A percentile compares a stretch with the other conserved stretches of the same genome.
Conservation (phyloP, 2,797 vertebrate species). For the Lutjanus argentimaculatus region DNA sequence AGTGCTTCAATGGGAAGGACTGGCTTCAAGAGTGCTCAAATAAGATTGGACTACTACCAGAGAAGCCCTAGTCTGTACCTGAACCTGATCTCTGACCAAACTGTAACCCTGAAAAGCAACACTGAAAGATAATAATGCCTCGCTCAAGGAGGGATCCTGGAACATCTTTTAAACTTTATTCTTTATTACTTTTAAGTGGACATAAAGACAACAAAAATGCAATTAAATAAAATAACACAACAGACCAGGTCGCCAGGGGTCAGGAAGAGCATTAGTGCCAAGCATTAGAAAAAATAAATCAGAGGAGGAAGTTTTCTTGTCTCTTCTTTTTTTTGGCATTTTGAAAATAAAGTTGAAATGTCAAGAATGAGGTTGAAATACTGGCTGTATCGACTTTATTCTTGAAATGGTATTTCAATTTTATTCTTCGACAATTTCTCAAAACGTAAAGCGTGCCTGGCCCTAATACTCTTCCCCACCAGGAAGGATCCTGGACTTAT, state of each 20-base stretch:
- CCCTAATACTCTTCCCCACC: too few relatives aligned
- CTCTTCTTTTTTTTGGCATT: too few relatives aligned
- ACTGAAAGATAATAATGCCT: not conserved
- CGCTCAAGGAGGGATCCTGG: not conserved
- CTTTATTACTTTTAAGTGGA: not conserved
- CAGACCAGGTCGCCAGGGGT: not conserved
- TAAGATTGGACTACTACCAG: not conserved
- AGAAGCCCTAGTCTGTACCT: not conserved
- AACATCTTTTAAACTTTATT: not conserved
- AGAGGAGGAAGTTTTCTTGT: too few relatives aligned
- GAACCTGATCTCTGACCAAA: not conserved
- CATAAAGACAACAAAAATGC: not conserved
- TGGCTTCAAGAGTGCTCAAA: slow-evolving; percentile 4
- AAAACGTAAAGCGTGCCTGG: too few relatives aligned
- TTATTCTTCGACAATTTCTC: too few relatives aligned
- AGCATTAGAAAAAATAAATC: too few relatives aligned
- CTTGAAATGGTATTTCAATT: too few relatives aligned
- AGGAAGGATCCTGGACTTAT: too few relatives aligned
- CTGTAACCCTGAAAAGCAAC: not conserved
- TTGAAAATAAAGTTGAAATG: too few relatives aligned
- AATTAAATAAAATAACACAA: not conserved
- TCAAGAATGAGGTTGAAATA: too few relatives aligned
- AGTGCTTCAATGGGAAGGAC: slow-evolving; percentile 14
- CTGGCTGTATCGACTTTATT: too few relatives aligned
- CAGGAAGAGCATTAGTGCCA: too few relatives aligned